Percentiles rank a stretch among this genome's conserved stretches.
Evolutionary conservation across 2,797 vertebrate genomes (phyloP).

Genomic region (Hippocampus kuda): DNA sequence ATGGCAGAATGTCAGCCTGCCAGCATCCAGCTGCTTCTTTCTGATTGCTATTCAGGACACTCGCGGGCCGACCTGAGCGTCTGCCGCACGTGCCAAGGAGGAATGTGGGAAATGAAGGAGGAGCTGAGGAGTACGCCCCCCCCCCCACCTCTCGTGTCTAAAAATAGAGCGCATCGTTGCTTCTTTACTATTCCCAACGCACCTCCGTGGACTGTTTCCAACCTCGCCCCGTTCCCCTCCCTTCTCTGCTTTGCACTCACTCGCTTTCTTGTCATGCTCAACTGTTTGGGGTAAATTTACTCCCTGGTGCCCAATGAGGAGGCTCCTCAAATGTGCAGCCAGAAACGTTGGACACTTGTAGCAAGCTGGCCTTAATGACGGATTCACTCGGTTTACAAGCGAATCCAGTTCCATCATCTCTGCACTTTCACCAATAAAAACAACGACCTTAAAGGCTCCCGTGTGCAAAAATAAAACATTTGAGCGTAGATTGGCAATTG

Average conservation of each 20-base stretch:
- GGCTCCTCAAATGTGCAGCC: slow-evolving; percentile 35
- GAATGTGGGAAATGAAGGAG: slow-evolving; percentile 50
- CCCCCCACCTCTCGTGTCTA: slow-evolving; percentile 50
- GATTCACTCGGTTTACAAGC: not conserved
- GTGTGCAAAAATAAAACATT: not conserved
- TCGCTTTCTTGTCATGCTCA: slow-evolving; percentile 11
- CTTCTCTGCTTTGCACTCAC: slow-evolving; percentile 24
- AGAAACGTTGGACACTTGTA: slow-evolving; percentile 37
- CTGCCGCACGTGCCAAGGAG: slow-evolving; percentile 61
- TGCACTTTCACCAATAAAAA: not conserved
- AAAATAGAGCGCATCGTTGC: slow-evolving; percentile 57
- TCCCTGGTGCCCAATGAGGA: slow-evolving; percentile 44
- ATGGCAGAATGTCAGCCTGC: slow-evolving; percentile 58
- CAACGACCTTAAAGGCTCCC: not conserved
- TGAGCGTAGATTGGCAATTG: too few relatives aligned
- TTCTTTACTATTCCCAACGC: slow-evolving; percentile 49
- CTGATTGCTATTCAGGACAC: slow-evolving; percentile 63
- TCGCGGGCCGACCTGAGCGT: slow-evolving; percentile 41
- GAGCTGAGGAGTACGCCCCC: slow-evolving; percentile 31
- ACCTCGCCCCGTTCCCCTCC: slow-evolving; percentile 15
- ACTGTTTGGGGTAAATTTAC: slow-evolving; percentile 39
- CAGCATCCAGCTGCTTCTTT: slow-evolving; percentile 56
- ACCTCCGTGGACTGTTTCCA: slow-evolving; percentile 35
- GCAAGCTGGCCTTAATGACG: slow-evolving; percentile 19
- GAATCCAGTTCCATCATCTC: not conserved